These are phyloP conservation scores for Colius striatus DNA, from an alignment of 2,113 vertebrate species.

Conservation along the genomic window DNA sequence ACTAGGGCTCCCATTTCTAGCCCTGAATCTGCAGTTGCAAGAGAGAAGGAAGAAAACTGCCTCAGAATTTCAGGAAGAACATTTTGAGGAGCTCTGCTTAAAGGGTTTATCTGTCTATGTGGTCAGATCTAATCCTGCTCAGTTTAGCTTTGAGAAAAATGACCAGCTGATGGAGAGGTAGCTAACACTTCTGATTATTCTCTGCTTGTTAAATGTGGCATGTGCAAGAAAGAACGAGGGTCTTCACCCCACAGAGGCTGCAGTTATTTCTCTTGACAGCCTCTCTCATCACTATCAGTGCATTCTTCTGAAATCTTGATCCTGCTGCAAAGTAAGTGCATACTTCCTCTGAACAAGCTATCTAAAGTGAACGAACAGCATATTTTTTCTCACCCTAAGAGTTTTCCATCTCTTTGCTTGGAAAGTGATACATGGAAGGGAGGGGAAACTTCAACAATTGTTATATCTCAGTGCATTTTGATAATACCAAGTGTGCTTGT, in stretches of 20 bases:
- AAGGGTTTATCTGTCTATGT: background rate
- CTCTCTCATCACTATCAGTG: background rate
- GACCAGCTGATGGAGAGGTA: background rate
- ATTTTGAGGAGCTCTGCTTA: background rate
- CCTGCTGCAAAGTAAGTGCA: background rate
- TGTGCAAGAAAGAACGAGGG: background rate
- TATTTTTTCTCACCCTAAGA: slow-evolving; percentile 8
- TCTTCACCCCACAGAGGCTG: background rate
- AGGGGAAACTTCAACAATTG: background rate
- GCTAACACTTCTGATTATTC: background rate
- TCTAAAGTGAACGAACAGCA: background rate
- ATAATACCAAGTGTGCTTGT: background rate
- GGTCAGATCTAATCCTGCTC: background rate
- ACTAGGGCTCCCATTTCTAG: background rate
- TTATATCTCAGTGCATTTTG: background rate
- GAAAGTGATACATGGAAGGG: background rate
- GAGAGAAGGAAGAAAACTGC: background rate
- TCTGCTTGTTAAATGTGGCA: background rate
- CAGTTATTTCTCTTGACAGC: background rate
- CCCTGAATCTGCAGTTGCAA: background rate
- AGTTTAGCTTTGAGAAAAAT: background rate
- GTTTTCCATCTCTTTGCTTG: background rate
- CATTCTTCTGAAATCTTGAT: background rate
- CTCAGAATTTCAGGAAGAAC: background rate
- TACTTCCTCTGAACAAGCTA: background rate